phyloP scores from a whole-genome alignment of 2,113 vertebrate species.

The Gambusia affinis region DNA sequence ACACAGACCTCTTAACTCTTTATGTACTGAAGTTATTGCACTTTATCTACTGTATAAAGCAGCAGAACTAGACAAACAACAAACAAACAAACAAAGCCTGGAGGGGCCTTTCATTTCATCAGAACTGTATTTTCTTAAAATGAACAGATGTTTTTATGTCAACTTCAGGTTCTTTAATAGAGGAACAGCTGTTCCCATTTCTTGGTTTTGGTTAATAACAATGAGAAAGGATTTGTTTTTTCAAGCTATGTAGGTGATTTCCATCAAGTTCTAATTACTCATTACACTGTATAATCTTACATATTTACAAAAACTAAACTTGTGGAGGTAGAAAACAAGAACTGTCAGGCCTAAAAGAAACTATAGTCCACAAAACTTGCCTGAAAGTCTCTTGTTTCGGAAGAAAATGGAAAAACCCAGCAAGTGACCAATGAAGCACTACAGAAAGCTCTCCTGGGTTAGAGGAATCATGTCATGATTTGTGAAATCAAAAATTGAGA shows the following conservation, averaged over 20 bases:
- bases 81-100: not conserved
- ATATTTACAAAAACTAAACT: not conserved
- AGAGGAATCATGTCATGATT: not conserved
- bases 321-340: not conserved
- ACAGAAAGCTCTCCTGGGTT: not conserved
- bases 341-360: not conserved
- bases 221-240: not conserved
- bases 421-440: not conserved
- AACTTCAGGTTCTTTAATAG: not conserved
- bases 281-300: not conserved
- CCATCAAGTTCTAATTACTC: not conserved
- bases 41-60: not conserved
- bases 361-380: not conserved
- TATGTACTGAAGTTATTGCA: not conserved
- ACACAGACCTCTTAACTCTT: not conserved
- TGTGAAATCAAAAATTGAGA: too few species aligned
- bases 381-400: not conserved
- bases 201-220: not conserved
- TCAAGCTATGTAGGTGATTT: not conserved
- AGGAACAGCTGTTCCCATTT: not conserved
- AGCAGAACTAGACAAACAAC: not conserved
- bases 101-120: not conserved
- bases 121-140: not conserved
- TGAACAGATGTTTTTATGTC: not conserved
- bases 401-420: not conserved